Evolutionary conservation across 2,888 invertebrate genomes (phyloP).

Genomic region (Clitarchus hookeri): DNA sequence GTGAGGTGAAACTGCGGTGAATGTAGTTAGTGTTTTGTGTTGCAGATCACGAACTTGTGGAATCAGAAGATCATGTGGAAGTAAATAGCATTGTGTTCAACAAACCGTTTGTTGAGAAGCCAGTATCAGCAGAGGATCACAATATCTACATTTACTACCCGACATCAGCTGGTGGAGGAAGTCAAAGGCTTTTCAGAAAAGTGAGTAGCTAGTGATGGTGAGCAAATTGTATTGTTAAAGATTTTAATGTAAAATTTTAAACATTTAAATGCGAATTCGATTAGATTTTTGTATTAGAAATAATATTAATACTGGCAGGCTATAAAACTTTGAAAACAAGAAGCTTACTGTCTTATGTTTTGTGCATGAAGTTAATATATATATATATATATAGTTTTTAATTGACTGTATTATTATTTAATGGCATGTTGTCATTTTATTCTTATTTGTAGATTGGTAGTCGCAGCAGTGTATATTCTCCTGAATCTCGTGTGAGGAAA

Average conservation of each 20-base stretch:
- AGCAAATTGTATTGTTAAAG: background rate
- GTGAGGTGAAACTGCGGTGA: background rate
- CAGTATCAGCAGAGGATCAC: constrained; percentile 98
- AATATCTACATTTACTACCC: constrained; percentile 99
- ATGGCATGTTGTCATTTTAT: background rate
- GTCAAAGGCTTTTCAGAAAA: constrained; percentile 96
- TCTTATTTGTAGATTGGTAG: constrained; percentile 81
- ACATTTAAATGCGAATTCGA: too few relatives aligned
- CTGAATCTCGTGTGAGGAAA: constrained; percentile 93
- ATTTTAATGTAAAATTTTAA: too few relatives aligned
- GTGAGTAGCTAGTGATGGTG: constrained; percentile 56
- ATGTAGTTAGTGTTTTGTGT: constrained; percentile 36
- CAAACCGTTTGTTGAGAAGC: constrained; percentile 99
- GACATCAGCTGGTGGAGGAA: constrained; percentile 96
- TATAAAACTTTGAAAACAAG: background rate
- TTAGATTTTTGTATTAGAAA: background rate
- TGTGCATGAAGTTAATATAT: background rate
- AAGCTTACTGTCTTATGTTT: background rate
- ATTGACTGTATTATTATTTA: too few relatives aligned
- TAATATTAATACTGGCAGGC: background rate
- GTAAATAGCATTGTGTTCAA: constrained; percentile 94
- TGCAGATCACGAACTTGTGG: constrained; percentile 86
- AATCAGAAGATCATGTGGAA: constrained; percentile 96
- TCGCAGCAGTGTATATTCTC: constrained; percentile 97
- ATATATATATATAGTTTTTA: background rate